A percentile compares a stretch with the other conserved stretches of the same genome.
Evolutionary conservation across 2,797 vertebrate species (phyloP).

Genomic region (Girardinus metallicus): DNA sequence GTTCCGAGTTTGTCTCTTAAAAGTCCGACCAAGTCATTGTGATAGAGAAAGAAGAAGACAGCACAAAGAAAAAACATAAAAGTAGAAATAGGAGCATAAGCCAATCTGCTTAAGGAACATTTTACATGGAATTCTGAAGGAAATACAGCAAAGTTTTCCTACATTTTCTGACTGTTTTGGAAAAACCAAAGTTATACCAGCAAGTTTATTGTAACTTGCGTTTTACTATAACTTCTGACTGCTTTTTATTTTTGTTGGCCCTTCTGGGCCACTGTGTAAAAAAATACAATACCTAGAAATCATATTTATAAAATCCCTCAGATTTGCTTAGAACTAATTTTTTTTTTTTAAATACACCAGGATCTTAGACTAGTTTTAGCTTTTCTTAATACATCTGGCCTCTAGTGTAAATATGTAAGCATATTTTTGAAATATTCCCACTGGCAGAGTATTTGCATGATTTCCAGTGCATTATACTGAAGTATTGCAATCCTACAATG

Average conservation of each 20-base stretch:
- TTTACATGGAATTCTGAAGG: no score
- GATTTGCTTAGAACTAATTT: neutral
- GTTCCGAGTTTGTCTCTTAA: no score
- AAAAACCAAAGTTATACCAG: neutral
- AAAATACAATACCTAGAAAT: neutral
- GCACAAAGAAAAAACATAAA: no score
- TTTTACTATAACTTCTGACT: neutral
- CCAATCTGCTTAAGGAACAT: no score
- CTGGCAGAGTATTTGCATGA: slow-evolving; percentile 22
- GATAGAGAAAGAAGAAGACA: no score
- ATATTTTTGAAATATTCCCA: slow-evolving; percentile 11
- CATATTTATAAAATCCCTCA: neutral
- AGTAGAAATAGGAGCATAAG: no score
- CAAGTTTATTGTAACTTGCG: neutral
- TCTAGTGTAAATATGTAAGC: neutral
- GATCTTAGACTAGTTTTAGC: neutral
- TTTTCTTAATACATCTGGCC: neutral
- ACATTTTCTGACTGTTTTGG: neutral
- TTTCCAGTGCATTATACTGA: slow-evolving; percentile 32
- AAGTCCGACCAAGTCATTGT: no score
- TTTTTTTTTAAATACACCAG: neutral
- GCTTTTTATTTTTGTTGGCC: neutral
- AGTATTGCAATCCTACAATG: slow-evolving; percentile 15
- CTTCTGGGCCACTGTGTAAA: neutral
- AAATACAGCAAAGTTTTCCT: no score